Conservation (phyloP, 2,797 vertebrate species). For the Adelosebastes latens region DNA sequence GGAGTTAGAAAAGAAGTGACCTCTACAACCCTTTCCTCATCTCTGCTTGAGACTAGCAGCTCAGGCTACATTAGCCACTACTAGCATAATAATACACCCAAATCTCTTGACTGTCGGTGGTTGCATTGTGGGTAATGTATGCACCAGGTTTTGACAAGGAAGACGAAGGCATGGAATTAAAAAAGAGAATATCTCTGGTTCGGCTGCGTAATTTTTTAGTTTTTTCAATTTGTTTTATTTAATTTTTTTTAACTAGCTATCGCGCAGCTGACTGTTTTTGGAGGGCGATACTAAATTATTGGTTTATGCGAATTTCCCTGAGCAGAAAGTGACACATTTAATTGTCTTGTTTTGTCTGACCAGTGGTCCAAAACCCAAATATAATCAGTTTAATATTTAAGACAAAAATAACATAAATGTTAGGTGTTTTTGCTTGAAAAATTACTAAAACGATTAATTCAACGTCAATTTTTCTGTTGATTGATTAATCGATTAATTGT, state of each 20-base stretch:
- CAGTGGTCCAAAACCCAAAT: neutral
- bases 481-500: neutral
- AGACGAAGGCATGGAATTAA: neutral
- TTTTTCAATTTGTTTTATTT: neutral
- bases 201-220: neutral
- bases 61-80: neutral
- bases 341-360: neutral
- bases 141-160: neutral
- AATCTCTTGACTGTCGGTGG: neutral
- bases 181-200: neutral
- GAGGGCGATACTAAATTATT: too few species aligned
- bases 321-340: neutral
- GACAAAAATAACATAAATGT: neutral
- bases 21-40: neutral
- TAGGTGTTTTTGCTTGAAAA: neutral
- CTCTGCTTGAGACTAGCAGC: neutral
- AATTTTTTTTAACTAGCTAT: neutral
- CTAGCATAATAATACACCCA: neutral
- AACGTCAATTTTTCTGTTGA: neutral
- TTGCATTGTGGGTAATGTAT: neutral
- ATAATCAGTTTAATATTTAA: neutral
- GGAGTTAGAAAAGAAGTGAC: neutral
- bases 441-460: neutral
- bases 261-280: too few species aligned
- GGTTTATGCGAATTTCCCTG: too few species aligned